A percentile compares a stretch with the other conserved stretches of the same genome.
phyloP scores from a whole-genome alignment of 2,113 vertebrate species.

The Mola mola region DNA sequence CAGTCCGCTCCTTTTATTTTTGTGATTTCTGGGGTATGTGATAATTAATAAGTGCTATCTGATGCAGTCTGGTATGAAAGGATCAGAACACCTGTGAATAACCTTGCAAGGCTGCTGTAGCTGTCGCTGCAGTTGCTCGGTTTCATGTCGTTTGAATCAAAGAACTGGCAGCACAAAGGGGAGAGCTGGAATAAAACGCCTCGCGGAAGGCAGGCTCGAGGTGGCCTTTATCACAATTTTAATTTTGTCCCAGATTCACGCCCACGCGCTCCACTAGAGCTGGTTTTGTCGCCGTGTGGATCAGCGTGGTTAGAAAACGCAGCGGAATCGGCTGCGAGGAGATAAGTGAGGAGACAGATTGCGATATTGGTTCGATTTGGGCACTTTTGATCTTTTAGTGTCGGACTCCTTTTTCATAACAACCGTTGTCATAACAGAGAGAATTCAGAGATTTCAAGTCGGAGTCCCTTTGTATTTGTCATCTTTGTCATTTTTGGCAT shows the following conservation, averaged over 20 bases:
- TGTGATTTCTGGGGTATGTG: conserved; percentile 52
- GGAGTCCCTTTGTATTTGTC: too few relatives aligned
- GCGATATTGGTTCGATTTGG: conserved; percentile 38
- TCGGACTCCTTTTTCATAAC: not conserved
- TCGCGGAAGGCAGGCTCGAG: conserved; percentile 29
- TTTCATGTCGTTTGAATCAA: conserved; percentile 54
- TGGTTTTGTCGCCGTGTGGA: conserved; percentile 61
- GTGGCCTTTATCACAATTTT: conserved; percentile 54
- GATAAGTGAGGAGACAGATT: conserved; percentile 53
- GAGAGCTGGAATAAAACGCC: conserved; percentile 28
- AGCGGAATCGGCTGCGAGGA: conserved; percentile 32
- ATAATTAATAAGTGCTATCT: conserved; percentile 66
- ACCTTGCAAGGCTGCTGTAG: conserved; percentile 33
- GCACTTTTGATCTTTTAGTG: not conserved
- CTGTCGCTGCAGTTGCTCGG: conserved; percentile 42
- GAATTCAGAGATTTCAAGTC: too few relatives aligned
- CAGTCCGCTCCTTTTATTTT: conserved; percentile 1
- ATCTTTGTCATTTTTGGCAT: not conserved
- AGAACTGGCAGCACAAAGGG: conserved; percentile 27
- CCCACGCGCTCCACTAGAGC: conserved; percentile 38
- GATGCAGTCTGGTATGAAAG: conserved; percentile 49
- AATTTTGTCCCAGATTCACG: conserved; percentile 52
- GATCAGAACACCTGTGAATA: conserved; percentile 57
- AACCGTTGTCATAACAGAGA: too few relatives aligned
- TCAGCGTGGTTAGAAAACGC: conserved; percentile 25